Percentiles rank a stretch among this genome's conserved stretches.
Evolutionary conservation across 2,113 vertebrate species (phyloP).

Genomic region (Trematocara zebra): DNA sequence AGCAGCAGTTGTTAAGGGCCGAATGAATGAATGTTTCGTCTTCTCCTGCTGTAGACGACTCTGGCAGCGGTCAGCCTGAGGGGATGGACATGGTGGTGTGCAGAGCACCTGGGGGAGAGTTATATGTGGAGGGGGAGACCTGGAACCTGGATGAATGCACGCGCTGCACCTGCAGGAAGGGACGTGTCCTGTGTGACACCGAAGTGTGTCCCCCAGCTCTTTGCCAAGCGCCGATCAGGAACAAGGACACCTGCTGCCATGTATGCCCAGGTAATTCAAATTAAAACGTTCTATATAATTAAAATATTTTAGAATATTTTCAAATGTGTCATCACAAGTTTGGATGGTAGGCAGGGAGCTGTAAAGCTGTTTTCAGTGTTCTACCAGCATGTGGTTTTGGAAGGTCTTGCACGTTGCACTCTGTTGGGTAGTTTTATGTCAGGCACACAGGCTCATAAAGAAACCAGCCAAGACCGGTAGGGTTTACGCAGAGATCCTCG

Average conservation of each 20-base stretch:
- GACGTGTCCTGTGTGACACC: slow-evolving; percentile 75
- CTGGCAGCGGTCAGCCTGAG: slow-evolving; percentile 74
- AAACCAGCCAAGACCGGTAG: slow-evolving; percentile 50
- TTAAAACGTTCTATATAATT: not conserved
- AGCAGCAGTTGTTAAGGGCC: not conserved
- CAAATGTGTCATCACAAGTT: not conserved
- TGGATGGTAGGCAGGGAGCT: not conserved
- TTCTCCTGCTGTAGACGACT: slow-evolving; percentile 64
- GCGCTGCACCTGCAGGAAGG: slow-evolving; percentile 75
- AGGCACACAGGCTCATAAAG: slow-evolving; percentile 59
- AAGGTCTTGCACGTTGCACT: slow-evolving; percentile 27
- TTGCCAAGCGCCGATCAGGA: slow-evolving; percentile 69
- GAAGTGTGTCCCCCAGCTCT: slow-evolving; percentile 77
- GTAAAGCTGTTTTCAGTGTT: slow-evolving; percentile 17
- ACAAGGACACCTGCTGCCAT: slow-evolving; percentile 74
- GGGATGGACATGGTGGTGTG: slow-evolving; percentile 77
- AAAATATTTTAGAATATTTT: not conserved
- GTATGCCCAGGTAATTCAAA: slow-evolving; percentile 68
- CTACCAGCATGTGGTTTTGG: slow-evolving; percentile 53
- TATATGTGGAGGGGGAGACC: slow-evolving; percentile 79
- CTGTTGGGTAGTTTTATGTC: slow-evolving; percentile 52
- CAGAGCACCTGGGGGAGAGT: slow-evolving; percentile 72
- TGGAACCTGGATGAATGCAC: slow-evolving; percentile 80
- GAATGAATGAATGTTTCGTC: not conserved
- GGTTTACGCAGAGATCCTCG: slow-evolving; percentile 30